phyloP scores from a whole-genome alignment of 2,888 invertebrate genomes.

The Rhagium mordax region DNA sequence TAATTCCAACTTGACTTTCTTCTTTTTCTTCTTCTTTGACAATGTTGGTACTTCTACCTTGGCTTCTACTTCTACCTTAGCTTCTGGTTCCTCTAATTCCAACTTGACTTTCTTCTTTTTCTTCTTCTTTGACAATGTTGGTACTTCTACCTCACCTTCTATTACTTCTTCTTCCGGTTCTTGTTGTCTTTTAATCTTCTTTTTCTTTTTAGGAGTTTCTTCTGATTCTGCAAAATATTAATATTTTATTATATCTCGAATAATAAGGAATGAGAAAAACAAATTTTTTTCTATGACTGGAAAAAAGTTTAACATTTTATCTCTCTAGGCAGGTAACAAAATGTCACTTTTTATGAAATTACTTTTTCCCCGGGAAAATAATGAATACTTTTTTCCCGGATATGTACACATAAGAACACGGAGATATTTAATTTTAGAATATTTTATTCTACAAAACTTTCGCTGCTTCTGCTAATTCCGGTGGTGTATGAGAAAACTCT shows the following conservation, averaged over 20 bases:
- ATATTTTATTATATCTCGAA: not conserved
- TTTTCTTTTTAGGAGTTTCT: conserved; percentile 62
- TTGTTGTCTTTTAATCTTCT: conserved; percentile 59
- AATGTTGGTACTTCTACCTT: conserved; percentile 36
- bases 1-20: conserved; percentile 54
- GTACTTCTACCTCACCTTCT: conserved; percentile 54
- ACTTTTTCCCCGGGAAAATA: too few relatives aligned
- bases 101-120: conserved; percentile 51
- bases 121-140: conserved; percentile 44
- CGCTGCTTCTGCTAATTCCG: too few relatives aligned
- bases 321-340: too few relatives aligned
- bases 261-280: too few relatives aligned
- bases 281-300: too few relatives aligned
- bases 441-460: too few relatives aligned
- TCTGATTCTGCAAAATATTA: conserved; percentile 35
- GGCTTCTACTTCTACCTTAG: not conserved
- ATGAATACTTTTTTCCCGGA: too few relatives aligned
- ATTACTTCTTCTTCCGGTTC: conserved; percentile 58
- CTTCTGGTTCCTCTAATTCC: conserved; percentile 51
- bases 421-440: too few relatives aligned
- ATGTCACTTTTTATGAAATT: too few relatives aligned
- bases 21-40: conserved; percentile 57
- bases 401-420: too few relatives aligned
- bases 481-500: too few relatives aligned
- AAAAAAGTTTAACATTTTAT: too few relatives aligned